Evolutionary conservation across 2,888 invertebrate genomes (phyloP), one percentile per base, ranked within the genome.

Genomic region (Dynastes maya): DNA sequence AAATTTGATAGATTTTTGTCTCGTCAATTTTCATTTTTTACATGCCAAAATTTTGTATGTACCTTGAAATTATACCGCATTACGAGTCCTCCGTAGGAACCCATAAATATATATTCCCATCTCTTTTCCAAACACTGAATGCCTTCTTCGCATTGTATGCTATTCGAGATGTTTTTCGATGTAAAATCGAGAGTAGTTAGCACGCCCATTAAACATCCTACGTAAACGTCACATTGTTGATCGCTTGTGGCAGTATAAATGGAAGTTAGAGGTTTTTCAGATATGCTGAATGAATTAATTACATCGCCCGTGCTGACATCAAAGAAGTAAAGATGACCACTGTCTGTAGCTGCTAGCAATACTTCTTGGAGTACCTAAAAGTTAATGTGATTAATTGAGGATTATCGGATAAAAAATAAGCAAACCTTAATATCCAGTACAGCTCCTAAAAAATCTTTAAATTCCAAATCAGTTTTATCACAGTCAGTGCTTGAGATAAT

Each of bases 61-160:
- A 95, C 95, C 91, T 92, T 91, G 83, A 93, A 91, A 83, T 93
- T 91, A 86, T 92, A 94, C 81, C 93, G 92, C 70, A 93, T 90
- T 13, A 95, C 91, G 82, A 92, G 92, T 22, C 95, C 95, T 82
- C 92, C 92, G 81, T 92, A 91, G 0, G 94, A 94, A 61, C 95
- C 95, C 49, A 95, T 91, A 84, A 92, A 95, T 53, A 95, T 90
- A 4, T 91, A 91, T 81, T 92, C 92, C 95, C 95, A 95, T 0
- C 92, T 91, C 40, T 92, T 89, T 82, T 95, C 95, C 91, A 95
- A 93, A 22, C 95, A 94, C 85, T 95, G 95, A 80, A 95, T 90
- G 0, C 94, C 92, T 84, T 92, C 92, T 5, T 91, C 89, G 1
- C 93, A 88, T 81, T 90, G 89, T 80, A 90, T 90, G 61, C 90